A percentile compares a stretch with the other conserved stretches of the same genome.
phyloP scores from a whole-genome alignment of 2,888 invertebrate species.

The Orthosia gothica region DNA sequence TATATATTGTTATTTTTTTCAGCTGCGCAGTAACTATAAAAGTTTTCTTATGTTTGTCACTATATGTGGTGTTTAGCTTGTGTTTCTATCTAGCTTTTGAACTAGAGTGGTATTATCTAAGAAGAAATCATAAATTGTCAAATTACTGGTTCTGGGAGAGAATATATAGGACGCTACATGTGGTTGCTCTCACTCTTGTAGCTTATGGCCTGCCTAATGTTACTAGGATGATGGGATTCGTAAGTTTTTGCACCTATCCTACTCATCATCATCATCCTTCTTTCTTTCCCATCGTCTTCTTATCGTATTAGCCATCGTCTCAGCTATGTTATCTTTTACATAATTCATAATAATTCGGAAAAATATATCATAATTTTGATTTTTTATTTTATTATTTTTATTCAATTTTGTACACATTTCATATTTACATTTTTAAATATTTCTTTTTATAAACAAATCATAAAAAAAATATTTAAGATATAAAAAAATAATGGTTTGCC shows the following conservation, averaged over 20 bases:
- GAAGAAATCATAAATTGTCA: conserved; percentile 57
- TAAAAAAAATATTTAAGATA: too few species aligned
- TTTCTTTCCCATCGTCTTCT: too few species aligned
- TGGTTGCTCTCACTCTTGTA: conserved; percentile 67
- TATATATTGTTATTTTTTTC: conserved; percentile 37
- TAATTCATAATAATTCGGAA: too few species aligned
- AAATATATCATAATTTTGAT: too few species aligned
- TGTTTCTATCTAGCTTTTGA: conserved; percentile 81
- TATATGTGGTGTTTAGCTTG: conserved; percentile 75
- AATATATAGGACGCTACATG: conserved; percentile 72
- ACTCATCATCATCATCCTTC: too few species aligned
- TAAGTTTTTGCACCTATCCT: conserved; percentile 59
- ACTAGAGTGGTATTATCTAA: conserved; percentile 76
- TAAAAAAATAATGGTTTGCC: too few species aligned
- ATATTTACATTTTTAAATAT: too few species aligned
- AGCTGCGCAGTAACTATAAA: conserved; percentile 77
- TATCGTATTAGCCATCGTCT: too few species aligned
- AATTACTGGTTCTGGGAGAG: conserved; percentile 80
- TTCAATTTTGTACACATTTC: too few species aligned
- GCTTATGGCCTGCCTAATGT: conserved; percentile 75
- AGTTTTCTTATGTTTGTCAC: conserved; percentile 72
- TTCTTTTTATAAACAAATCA: too few species aligned
- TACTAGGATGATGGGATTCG: conserved; percentile 76
- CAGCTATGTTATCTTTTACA: too few species aligned
- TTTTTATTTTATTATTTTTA: too few species aligned